Conservation (phyloP, 2,888 invertebrate genomes). For the Melipona bicolor region DNA sequence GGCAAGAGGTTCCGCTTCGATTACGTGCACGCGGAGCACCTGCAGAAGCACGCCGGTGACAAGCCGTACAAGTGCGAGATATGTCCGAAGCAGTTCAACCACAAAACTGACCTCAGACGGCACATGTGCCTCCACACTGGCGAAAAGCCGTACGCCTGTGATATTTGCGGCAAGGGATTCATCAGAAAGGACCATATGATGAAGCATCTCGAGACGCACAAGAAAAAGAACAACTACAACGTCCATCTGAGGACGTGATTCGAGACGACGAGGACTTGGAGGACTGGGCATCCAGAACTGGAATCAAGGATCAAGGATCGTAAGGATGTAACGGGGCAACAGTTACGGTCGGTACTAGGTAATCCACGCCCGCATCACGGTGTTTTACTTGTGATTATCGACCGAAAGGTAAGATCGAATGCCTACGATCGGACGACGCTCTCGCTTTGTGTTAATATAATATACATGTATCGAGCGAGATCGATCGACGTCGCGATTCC, state of each 20-base stretch:
- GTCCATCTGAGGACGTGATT: constrained; percentile 79
- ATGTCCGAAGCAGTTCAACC: constrained; percentile 95
- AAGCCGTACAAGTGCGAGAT: constrained; percentile 94
- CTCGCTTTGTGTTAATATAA: not conserved
- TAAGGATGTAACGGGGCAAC: not conserved
- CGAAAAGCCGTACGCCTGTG: constrained; percentile 92
- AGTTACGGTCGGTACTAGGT: not conserved
- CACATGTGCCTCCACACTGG: constrained; percentile 96
- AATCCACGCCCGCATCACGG: constrained; percentile 4
- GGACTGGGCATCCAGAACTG: not conserved
- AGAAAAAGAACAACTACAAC: constrained; percentile 85
- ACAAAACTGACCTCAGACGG: constrained; percentile 94
- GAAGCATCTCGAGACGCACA: constrained; percentile 93
- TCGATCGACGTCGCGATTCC: constrained; percentile 6
- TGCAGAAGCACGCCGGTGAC: constrained; percentile 91
- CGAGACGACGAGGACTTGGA: constrained; percentile 3
- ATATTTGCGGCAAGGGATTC: constrained; percentile 93
- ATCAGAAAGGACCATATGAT: constrained; percentile 96
- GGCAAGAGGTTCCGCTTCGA: constrained; percentile 93
- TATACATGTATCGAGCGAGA: not conserved
- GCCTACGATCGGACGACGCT: not conserved
- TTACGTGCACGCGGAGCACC: constrained; percentile 89
- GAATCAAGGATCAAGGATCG: not conserved
- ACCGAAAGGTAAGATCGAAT: constrained; percentile 48
- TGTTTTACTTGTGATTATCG: constrained; percentile 15